A percentile compares a stretch with the other conserved stretches of the same genome.
Conservation (phyloP, 2,797 vertebrate genomes). For the Hydrocynus forskahlii region DNA sequence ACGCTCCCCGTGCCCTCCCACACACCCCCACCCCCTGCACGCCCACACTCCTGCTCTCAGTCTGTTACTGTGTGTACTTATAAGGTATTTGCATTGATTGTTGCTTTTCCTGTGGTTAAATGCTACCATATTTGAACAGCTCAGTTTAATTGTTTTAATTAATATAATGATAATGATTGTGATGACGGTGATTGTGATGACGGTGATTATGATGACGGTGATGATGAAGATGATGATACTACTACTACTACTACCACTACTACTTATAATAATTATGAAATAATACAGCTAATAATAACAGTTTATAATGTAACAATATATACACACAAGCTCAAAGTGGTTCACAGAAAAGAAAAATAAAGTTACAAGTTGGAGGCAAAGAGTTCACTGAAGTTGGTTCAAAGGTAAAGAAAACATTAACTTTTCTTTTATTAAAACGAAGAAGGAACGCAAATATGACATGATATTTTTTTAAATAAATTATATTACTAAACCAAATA, state of each 20-base stretch:
- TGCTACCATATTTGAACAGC: background rate
- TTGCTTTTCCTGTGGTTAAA: background rate
- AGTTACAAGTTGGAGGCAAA: background rate
- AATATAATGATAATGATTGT: too few relatives aligned
- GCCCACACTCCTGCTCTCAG: slow-evolving; percentile 1
- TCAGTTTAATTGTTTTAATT: too few relatives aligned
- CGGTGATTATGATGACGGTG: too few relatives aligned
- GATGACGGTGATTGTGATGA: too few relatives aligned
- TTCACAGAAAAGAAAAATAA: background rate
- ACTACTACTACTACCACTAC: too few relatives aligned
- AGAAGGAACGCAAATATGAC: background rate
- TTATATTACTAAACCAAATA: background rate
- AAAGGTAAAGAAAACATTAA: slow-evolving; percentile 1
- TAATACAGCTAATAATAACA: too few relatives aligned
- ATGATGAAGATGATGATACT: too few relatives aligned
- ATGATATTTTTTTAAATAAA: background rate
- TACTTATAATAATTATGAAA: too few relatives aligned
- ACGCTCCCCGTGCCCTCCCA: background rate
- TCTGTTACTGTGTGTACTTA: background rate
- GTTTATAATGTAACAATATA: too few relatives aligned
- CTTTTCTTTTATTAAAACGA: background rate
- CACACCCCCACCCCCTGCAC: background rate
- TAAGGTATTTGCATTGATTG: background rate
- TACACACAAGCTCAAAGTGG: too few relatives aligned
- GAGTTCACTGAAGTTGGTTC: background rate